These are phyloP conservation scores for Ridgeia piscesae DNA, from an alignment of 1,140 invertebrate species.

Conservation along the genomic window DNA sequence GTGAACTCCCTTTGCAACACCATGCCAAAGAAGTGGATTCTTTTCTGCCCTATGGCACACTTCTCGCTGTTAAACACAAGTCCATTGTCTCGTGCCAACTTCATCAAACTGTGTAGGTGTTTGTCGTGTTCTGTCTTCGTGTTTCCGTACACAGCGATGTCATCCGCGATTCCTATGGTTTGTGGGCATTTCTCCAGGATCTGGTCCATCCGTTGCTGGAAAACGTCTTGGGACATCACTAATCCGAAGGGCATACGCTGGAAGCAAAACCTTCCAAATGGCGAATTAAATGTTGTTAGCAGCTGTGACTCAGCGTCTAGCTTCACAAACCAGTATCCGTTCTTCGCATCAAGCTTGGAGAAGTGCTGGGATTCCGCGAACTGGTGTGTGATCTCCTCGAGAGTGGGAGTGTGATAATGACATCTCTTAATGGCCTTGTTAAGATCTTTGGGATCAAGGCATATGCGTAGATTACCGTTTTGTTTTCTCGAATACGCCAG, in stretches of 20 bases:
- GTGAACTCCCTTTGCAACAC: conserved; percentile 47
- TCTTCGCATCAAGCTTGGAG: conserved; percentile 30
- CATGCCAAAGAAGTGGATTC: conserved; percentile 31
- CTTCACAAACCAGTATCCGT: conserved; percentile 35
- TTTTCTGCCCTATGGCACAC: conserved; percentile 14
- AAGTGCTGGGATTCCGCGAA: too few species aligned
- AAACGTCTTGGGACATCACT: conserved; percentile 39
- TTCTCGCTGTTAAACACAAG: conserved; percentile 54
- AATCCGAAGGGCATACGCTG: conserved; percentile 35
- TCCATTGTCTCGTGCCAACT: conserved; percentile 42
- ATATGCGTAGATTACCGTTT: conserved; percentile 32
- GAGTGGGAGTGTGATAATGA: conserved; percentile 31
- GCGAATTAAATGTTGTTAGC: conserved; percentile 37
- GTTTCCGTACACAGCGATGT: conserved; percentile 21
- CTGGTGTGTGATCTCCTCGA: conserved; percentile 38
- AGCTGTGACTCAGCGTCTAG: conserved; percentile 36
- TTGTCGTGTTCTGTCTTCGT: conserved; percentile 14
- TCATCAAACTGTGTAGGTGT: conserved; percentile 38
- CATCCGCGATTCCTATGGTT: conserved; percentile 52
- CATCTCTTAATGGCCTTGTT: conserved; percentile 34
- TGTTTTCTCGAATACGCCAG: conserved; percentile 31
- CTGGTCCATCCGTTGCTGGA: conserved; percentile 42
- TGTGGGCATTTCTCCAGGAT: conserved; percentile 47
- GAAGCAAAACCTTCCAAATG: conserved; percentile 35
- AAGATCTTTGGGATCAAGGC: conserved; percentile 35